These are phyloP conservation scores for Oxyscelio sp. DNA, from an alignment of 2,888 invertebrate species.

Conservation along the genomic window DNA sequence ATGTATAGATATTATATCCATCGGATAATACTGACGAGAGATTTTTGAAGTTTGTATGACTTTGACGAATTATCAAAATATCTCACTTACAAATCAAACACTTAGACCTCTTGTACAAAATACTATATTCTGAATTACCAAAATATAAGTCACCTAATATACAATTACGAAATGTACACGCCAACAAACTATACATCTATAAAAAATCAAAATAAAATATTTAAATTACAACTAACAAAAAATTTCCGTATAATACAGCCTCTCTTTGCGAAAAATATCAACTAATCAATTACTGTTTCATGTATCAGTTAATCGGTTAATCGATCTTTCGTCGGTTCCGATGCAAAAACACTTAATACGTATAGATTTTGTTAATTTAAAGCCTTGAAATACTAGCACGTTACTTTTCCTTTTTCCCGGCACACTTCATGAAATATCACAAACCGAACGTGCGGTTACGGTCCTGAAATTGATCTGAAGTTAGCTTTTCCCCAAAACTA, in stretches of 20 bases:
- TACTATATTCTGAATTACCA: slow-evolving; percentile 36
- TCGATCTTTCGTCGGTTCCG: slow-evolving; percentile 73
- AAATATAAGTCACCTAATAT: slow-evolving; percentile 43
- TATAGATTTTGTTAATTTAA: slow-evolving; percentile 62
- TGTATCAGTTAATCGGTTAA: slow-evolving; percentile 8
- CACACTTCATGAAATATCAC: slow-evolving; percentile 56
- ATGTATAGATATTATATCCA: slow-evolving; percentile 70
- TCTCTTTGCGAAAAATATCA: too few relatives aligned
- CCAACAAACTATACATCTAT: slow-evolving; percentile 40
- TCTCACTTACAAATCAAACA: slow-evolving; percentile 30
- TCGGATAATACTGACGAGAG: slow-evolving; percentile 74
- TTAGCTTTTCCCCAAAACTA: slow-evolving; percentile 1
- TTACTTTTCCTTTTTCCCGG: slow-evolving; percentile 21
- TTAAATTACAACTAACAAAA: slow-evolving; percentile 20
- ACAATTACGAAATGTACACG: slow-evolving; percentile 56
- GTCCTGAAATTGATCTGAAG: slow-evolving; percentile 8
- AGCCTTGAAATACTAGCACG: slow-evolving; percentile 58
- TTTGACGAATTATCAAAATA: slow-evolving; percentile 28
- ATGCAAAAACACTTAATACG: slow-evolving; percentile 72
- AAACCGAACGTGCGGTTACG: slow-evolving; percentile 42
- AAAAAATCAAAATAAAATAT: slow-evolving; percentile 39
- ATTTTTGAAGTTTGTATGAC: slow-evolving; percentile 44
- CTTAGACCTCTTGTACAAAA: slow-evolving; percentile 24
- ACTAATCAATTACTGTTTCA: slow-evolving; percentile 5
- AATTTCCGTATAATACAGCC: not conserved